Evolutionary conservation across 30 jellyfish, hydroid and myxozoan species (phyloP).

Genomic region (Aurelia sp.): DNA sequence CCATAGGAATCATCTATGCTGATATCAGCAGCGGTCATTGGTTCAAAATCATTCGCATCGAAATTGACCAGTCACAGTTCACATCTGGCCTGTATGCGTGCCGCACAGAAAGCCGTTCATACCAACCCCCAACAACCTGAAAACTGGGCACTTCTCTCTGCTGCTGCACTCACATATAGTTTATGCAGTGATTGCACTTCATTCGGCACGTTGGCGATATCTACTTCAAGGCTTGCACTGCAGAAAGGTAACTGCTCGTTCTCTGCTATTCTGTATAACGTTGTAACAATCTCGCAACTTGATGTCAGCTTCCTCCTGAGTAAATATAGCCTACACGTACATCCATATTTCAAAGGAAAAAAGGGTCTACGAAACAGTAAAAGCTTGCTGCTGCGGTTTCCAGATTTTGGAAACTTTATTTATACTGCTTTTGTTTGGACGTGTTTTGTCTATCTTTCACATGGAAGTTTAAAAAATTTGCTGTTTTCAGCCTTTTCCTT

Average conservation of each 20-base stretch:
- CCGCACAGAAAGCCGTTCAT: conserved; percentile 80
- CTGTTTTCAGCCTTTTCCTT: no score
- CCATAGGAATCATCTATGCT: conserved; percentile 58
- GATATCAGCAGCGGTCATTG: conserved; percentile 59
- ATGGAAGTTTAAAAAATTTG: no score
- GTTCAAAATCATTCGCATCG: conserved; percentile 45
- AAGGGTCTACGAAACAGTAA: no score
- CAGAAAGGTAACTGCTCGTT: conserved; percentile 30
- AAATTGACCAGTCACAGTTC: conserved; percentile 2
- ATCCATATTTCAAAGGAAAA: no score
- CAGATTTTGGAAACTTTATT: no score
- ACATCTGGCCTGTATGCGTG: conserved; percentile 28
- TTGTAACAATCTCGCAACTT: no score
- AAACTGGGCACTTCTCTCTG: conserved; percentile 84
- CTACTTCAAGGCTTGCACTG: conserved; percentile 57
- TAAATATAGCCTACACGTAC: no score
- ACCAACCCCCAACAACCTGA: conserved; percentile 75
- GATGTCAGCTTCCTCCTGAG: no score
- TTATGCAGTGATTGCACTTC: background rate
- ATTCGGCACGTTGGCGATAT: conserved; percentile 24
- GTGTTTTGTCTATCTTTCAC: no score
- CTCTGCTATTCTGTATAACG: no score
- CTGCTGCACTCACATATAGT: conserved; percentile 55
- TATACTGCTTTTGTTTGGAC: no score
- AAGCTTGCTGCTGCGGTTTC: no score